Base-by-base conservation (phyloP, 2,113 vertebrate genomes). In the Phalacrocorax brasilianus region DNA sequence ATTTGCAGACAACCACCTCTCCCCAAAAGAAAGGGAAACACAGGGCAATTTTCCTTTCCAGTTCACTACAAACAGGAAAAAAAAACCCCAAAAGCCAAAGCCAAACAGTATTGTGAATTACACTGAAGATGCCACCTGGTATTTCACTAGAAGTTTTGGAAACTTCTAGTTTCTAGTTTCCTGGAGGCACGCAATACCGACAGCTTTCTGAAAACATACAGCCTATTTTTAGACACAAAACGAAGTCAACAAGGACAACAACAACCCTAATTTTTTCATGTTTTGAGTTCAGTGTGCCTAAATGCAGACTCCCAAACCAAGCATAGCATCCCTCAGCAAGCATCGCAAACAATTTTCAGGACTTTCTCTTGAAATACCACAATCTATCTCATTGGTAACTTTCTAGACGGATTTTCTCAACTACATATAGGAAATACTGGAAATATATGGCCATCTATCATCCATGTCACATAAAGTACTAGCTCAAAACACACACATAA, bases 141-240 rank as follows among this genome's bases (percentile, higher is more conserved):
- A 30, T 68, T 50, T 68, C 42, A 52, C 32, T 47, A 17, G 2
- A 91, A 81, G 74, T 82, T 42, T 56, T 16, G 35, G 45, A 85
- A 68, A 58, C 38, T 71, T 58, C n/a, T n/a, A n/a, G n/a, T n/a
- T n/a, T n/a, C n/a, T n/a, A n/a, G n/a, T n/a, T n/a, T n/a, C 89
- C 91, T 88, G 66, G 45, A 65, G 80, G 28, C 73, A 81, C 4
- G 19, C 70, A 86, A 30, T 24, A 58, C 66, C 85, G 74, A 62
- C 84, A 80, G 71, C 77, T 76, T 72, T 72, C 70, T 79, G 86
- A 73, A 94, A 92, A 77, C 75, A 83, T 11, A 61, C 44, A 76
- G 86, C 11, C 91, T 94, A 87, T 91, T 97, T 95, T 97, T 89
- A 93, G 94, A 89, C 53, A 76, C 23, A 85, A 78, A 86, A 11